Base-by-base conservation (phyloP, 2,113 vertebrate genomes). In the Psephotus haematonotus region DNA sequence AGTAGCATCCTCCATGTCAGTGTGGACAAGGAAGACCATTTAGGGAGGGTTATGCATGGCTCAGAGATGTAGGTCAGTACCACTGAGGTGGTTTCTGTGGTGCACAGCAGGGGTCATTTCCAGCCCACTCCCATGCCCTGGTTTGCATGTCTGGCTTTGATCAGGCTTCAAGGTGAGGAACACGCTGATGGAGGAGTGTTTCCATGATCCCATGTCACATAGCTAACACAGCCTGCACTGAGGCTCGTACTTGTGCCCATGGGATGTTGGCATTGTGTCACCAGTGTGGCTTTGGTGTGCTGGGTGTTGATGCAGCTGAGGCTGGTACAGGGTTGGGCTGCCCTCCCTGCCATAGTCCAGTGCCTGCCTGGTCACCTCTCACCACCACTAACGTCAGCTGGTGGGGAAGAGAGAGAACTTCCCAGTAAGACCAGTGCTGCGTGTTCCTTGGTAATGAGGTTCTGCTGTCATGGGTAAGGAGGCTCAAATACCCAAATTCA, bases 181-280 rank as follows among this genome's bases (percentile, higher is more conserved):
- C 15, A 12, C 46, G 17, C 59, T 2, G 12, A 28, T 28, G n/a
- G 60, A 74, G 35, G 17, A 63, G 23, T 9, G 41, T 72, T 35
- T 13, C 8, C 14, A 24, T 64, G 29, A 4, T 15, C 37, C 46
- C 3, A 4, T 62, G 50, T 50, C 6, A 0, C 16, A 13, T 18
- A 5, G 31, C 57, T 53, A 2, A 18, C 19, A 10, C 25, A 76
- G 52, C 50, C 57, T 70, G 6, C 4, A 19, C 70, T 4, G 16
- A 41, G 33, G 29, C 47, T 63, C 3, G 1, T 24, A 1, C 31
- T 29, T 27, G 2, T 50, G 37, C 44, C 65, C 2, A 0, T n/a
- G 65, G 10, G 15, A 4, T 4, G 6, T 8, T 50, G 65, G 9
- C 3, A 1, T 24, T 52, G 29, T 55, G 44, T 60, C 49, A 46